Conservation (phyloP, 2,113 vertebrate species). For the Vulpes lagopus region DNA sequence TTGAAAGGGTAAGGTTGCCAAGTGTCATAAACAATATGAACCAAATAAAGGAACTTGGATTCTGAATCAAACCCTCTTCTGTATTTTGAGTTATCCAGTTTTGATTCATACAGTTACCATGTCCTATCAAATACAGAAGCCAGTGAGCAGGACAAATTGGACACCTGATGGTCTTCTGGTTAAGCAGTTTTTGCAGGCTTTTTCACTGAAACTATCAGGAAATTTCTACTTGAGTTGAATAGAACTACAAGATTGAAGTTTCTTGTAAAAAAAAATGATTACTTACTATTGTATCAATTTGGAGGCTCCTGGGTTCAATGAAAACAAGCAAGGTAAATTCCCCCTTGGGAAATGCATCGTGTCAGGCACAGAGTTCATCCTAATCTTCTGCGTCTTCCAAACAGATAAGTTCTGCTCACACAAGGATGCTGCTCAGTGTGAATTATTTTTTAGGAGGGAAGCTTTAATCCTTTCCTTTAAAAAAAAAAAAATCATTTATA, state of each 20-base stretch:
- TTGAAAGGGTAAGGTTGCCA: slow-evolving; percentile 44
- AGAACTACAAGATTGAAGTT: slow-evolving; percentile 72
- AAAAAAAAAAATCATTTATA: slow-evolving; percentile 5
- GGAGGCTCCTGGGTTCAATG: slow-evolving; percentile 68
- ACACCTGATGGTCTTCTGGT: slow-evolving; percentile 72
- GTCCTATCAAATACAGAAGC: slow-evolving; percentile 67
- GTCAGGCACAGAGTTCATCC: background rate
- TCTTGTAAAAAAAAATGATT: slow-evolving; percentile 71
- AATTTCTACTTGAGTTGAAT: slow-evolving; percentile 72
- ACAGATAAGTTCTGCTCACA: background rate
- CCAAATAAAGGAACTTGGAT: slow-evolving; percentile 70
- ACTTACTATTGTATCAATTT: slow-evolving; percentile 64
- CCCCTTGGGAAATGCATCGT: background rate
- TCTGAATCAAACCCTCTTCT: slow-evolving; percentile 53
- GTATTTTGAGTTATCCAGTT: slow-evolving; percentile 63
- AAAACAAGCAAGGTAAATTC: slow-evolving; percentile 61
- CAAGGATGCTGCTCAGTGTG: background rate
- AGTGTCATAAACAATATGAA: slow-evolving; percentile 55
- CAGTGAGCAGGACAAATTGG: slow-evolving; percentile 70
- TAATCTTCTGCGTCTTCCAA: background rate
- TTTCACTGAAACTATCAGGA: slow-evolving; percentile 69
- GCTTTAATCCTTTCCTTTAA: background rate
- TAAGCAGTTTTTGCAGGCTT: slow-evolving; percentile 72
- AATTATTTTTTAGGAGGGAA: slow-evolving; percentile 21
- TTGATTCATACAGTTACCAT: slow-evolving; percentile 56